Evolutionary conservation across 2,797 vertebrate species (phyloP).

Genomic region (Tapera naevia): DNA sequence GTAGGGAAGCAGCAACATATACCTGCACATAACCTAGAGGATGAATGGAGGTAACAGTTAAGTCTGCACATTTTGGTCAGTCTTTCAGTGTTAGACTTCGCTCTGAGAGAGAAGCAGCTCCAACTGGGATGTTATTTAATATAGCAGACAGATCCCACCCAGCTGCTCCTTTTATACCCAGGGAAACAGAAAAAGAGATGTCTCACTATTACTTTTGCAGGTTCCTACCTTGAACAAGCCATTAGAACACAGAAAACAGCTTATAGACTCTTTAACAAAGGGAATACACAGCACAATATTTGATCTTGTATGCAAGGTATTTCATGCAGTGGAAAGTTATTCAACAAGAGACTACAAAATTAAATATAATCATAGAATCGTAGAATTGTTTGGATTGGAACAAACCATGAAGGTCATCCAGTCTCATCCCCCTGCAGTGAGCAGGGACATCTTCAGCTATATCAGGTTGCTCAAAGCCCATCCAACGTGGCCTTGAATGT

Average conservation of each 20-base stretch:
- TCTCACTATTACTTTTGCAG: not conserved
- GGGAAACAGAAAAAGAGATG: slow-evolving; percentile 2
- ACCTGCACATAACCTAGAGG: not conserved
- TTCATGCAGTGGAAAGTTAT: not conserved
- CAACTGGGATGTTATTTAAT: slow-evolving; percentile 17
- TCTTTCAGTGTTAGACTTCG: not conserved
- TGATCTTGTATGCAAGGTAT: not conserved
- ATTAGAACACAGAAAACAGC: slow-evolving; percentile 6
- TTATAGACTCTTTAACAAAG: slow-evolving; percentile 14
- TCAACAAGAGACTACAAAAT: not conserved
- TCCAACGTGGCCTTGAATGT: no score
- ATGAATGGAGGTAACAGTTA: not conserved
- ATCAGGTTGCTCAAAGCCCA: no score
- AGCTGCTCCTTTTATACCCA: slow-evolving; percentile 34
- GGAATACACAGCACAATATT: not conserved
- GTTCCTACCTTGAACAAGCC: slow-evolving; percentile 37
- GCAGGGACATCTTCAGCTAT: no score
- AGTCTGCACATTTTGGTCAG: not conserved
- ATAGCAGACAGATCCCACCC: not conserved
- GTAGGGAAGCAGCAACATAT: not conserved
- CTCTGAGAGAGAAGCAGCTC: not conserved
- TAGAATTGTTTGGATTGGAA: no score
- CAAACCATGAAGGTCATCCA: no score
- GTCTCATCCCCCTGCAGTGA: no score
- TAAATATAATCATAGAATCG: not conserved